Percentiles rank a stretch among this genome's conserved stretches.
These are phyloP conservation scores for Brachionus plicatilis DNA, from an alignment of 1,140 invertebrate genomes.

Conservation along the genomic window DNA sequence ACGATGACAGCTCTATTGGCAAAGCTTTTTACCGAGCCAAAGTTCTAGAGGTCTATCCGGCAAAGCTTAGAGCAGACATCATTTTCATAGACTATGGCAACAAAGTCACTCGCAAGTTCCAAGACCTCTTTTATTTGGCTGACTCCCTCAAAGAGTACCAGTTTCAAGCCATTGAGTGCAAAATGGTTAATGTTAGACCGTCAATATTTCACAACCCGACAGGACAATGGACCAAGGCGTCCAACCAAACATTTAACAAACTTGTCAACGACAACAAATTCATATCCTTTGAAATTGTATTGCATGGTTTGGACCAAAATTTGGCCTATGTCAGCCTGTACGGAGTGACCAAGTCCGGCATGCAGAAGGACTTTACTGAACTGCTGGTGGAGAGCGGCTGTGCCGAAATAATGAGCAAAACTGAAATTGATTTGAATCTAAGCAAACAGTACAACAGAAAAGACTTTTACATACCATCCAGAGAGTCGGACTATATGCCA, in stretches of 20 bases:
- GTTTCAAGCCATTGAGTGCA: constrained; percentile 27
- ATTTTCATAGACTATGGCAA: constrained; percentile 21
- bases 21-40: constrained; percentile 3
- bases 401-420: neutral
- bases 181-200: constrained; percentile 12
- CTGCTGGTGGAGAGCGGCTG: neutral
- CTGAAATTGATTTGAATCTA: constrained; percentile 18
- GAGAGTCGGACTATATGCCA: neutral
- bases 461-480: constrained; percentile 14
- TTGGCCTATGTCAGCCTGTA: neutral
- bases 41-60: neutral
- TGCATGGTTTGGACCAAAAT: constrained; percentile 6
- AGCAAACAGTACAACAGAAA: neutral
- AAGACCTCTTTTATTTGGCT: neutral
- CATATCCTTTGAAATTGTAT: neutral
- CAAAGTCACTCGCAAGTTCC: neutral
- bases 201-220: neutral
- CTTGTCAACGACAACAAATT: neutral
- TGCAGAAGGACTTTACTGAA: neutral
- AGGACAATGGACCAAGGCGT: neutral
- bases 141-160: neutral
- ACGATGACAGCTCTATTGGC: neutral
- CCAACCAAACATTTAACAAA: neutral
- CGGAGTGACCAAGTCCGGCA: neutral
- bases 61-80: neutral